Conservation (phyloP, 2,797 vertebrate genomes). For the Phaenicophaeus curvirostris region DNA sequence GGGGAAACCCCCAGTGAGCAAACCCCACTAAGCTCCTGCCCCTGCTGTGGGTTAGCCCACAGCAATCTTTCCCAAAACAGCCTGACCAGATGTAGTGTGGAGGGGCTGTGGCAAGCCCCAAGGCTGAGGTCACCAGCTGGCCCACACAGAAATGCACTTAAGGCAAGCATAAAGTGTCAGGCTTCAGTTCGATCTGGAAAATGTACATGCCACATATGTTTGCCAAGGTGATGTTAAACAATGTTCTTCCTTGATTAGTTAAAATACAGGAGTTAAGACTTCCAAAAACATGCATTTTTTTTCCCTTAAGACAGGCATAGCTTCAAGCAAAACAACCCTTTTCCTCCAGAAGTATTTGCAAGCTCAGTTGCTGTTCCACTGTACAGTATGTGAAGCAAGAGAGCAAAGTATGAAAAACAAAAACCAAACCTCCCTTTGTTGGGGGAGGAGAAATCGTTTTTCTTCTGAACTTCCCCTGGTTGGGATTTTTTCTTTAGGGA, state of each 20-base stretch:
- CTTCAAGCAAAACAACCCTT: background rate
- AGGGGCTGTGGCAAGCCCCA: background rate
- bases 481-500: constrained; percentile 67
- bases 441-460: constrained; percentile 1
- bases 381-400: background rate
- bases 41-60: background rate
- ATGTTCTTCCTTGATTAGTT: background rate
- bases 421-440: constrained; percentile 57
- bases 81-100: background rate
- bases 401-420: constrained; percentile 5
- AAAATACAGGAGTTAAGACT: background rate
- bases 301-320: background rate
- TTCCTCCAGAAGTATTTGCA: background rate
- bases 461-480: constrained; percentile 58
- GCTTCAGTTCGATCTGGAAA: background rate
- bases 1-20: background rate
- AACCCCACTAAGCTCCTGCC: background rate
- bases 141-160: background rate
- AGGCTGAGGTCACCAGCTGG: background rate
- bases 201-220: background rate
- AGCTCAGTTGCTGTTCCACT: constrained; percentile 9
- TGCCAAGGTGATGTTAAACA: background rate
- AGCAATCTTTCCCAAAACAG: background rate
- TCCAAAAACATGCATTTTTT: background rate
- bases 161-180: background rate